Conservation (phyloP, 2,888 invertebrate genomes). For the Acanthoscelides obtectus region DNA sequence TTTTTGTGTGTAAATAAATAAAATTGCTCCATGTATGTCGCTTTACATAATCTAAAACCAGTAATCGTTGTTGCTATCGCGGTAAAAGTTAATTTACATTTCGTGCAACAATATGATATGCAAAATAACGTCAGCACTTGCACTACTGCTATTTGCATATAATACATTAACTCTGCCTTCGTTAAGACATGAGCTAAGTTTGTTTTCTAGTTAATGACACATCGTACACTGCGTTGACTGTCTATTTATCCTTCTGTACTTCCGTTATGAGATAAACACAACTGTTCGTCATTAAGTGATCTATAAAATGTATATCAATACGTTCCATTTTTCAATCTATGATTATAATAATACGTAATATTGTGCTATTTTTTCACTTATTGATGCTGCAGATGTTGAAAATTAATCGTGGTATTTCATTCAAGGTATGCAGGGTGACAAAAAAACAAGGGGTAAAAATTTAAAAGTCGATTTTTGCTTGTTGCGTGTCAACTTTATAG, state of each 20-base stretch:
- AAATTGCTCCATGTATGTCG: neutral
- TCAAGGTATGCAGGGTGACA: no score
- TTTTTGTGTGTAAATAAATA: no score
- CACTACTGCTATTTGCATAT: neutral
- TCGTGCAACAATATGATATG: neutral
- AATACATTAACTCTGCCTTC: neutral
- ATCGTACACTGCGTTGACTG: neutral
- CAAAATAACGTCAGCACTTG: neutral
- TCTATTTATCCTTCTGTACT: neutral
- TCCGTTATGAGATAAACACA: neutral
- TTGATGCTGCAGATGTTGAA: no score
- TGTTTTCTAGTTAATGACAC: neutral
- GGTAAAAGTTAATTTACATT: neutral
- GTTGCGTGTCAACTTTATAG: no score
- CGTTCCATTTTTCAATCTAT: neutral
- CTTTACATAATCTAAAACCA: neutral
- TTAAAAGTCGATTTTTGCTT: no score
- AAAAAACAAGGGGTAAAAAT: no score
- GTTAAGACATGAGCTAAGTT: neutral
- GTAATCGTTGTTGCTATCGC: neutral
- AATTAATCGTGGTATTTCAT: no score
- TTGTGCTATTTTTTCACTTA: neutral
- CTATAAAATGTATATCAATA: neutral
- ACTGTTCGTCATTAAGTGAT: neutral
- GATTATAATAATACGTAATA: neutral